Base-by-base conservation (phyloP, 2,888 invertebrate species). In the Corbicula japonica region DNA sequence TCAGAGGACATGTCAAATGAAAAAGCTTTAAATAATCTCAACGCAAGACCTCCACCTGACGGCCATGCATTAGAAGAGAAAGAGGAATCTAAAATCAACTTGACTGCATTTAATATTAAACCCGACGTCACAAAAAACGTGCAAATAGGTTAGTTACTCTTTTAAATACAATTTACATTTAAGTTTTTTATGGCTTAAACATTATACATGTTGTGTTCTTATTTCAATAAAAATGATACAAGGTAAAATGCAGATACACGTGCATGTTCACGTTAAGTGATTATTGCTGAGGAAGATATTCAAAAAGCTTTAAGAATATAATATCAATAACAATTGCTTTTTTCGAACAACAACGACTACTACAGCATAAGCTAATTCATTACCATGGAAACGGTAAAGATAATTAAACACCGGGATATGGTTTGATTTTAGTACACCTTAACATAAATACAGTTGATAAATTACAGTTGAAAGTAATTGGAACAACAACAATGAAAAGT, bases 21-120 rank as follows among this genome's bases (percentile, higher is more conserved):
- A 4, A 8, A n/a, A 18, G 5, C 2, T 18, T 8, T 6, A 5
- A n/a, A 8, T 32, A 28, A 28, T 18, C 28, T 30, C 32, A 32
- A n/a, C 12, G 54, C 28, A 54, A 54, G 54, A 28, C 12, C 15
- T 32, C 54, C 54, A 3, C 54, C 54, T 32, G 54, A 54, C 15
- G 54, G 54, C 2, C 54, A 30, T 1, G 30, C 28, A 2, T 30
- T 54, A 32, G 23, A 54, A 3, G 30, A 3, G 15, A 23, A 23
- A 50, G 50, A 50, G 10, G 3, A 10, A 4, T 4, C 50, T 18
- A n/a, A 50, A 50, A 50, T n/a, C n/a, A n/a, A n/a, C n/a, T n/a
- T n/a, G n/a, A n/a, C n/a, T n/a, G n/a, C n/a, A n/a, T n/a, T n/a
- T n/a, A n/a, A n/a, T n/a, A n/a, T n/a, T 5, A 23, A 50, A 8